A percentile compares a stretch with the other conserved stretches of the same genome.
phyloP scores from a whole-genome alignment of 2,797 vertebrate species.

The Neosalanx taihuensis region DNA sequence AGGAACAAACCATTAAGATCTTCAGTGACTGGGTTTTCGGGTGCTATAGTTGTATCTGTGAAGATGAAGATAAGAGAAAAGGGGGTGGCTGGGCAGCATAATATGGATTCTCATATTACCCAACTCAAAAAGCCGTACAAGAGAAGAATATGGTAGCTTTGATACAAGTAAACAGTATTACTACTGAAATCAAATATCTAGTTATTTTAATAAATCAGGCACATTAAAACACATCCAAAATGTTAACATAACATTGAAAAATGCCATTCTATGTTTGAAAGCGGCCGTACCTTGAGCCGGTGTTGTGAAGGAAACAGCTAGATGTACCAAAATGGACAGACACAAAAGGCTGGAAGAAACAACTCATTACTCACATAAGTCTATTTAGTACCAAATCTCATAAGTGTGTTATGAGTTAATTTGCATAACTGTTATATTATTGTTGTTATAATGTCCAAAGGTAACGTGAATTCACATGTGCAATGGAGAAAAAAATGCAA shows the following conservation, averaged over 20 bases:
- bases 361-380: constrained; percentile 2
- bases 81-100: too few species aligned
- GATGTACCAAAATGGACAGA: constrained; percentile 46
- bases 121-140: constrained; percentile 44
- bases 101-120: too few species aligned
- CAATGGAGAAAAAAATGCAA: background rate
- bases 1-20: constrained; percentile 53
- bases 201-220: background rate
- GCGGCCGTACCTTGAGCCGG: constrained; percentile 59
- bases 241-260: background rate
- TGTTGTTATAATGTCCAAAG: background rate
- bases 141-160: constrained; percentile 1
- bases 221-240: background rate
- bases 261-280: background rate
- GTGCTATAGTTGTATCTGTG: too few species aligned
- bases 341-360: constrained; percentile 40
- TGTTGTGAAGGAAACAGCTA: constrained; percentile 43
- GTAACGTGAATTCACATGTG: background rate
- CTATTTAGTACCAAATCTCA: background rate
- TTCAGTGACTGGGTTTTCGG: constrained; percentile 28
- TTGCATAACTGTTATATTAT: background rate
- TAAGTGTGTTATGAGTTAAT: constrained; percentile 1
- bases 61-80: too few species aligned
- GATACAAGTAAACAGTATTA: background rate
- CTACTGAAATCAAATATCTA: background rate